These are phyloP conservation scores for Acestrorhynchus altus DNA, from an alignment of 2,797 vertebrate species.

Conservation along the genomic window DNA sequence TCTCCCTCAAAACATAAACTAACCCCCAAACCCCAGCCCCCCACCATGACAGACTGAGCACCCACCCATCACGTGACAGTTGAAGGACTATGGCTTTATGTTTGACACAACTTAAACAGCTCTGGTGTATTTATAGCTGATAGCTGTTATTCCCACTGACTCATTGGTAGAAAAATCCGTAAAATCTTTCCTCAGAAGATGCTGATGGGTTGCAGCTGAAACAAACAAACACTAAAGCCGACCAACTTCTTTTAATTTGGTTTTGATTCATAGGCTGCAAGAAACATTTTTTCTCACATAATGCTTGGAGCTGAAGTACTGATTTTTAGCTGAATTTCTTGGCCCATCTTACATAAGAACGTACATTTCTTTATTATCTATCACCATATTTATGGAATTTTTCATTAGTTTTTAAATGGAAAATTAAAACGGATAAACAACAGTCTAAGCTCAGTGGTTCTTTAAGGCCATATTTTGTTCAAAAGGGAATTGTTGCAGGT, in stretches of 20 bases:
- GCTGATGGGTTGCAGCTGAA: constrained; percentile 22
- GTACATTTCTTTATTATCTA: background rate
- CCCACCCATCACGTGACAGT: constrained; percentile 67
- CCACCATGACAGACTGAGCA: constrained; percentile 51
- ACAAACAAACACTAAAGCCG: background rate
- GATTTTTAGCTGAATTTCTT: background rate
- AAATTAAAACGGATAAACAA: too few relatives aligned
- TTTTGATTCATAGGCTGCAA: background rate
- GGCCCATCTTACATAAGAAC: background rate
- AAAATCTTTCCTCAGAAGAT: constrained; percentile 41
- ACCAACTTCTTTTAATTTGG: background rate
- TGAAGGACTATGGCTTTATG: constrained; percentile 59
- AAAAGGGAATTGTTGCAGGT: too few relatives aligned
- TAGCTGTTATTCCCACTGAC: constrained; percentile 22
- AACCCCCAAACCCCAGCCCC: constrained; percentile 49
- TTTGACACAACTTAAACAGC: constrained; percentile 45
- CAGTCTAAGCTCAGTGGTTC: too few relatives aligned
- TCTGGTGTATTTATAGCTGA: constrained; percentile 36
- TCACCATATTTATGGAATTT: too few relatives aligned
- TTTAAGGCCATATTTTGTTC: too few relatives aligned
- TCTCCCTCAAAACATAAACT: constrained; percentile 74
- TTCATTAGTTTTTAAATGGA: too few relatives aligned
- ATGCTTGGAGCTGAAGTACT: background rate
- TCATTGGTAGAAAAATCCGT: constrained; percentile 1
- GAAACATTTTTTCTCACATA: background rate